Percentiles rank a stretch among this genome's conserved stretches.
These are phyloP conservation scores for Mesodorylaimus sp. DNA, from an alignment of 2,888 invertebrate genomes.

Conservation along the genomic window DNA sequence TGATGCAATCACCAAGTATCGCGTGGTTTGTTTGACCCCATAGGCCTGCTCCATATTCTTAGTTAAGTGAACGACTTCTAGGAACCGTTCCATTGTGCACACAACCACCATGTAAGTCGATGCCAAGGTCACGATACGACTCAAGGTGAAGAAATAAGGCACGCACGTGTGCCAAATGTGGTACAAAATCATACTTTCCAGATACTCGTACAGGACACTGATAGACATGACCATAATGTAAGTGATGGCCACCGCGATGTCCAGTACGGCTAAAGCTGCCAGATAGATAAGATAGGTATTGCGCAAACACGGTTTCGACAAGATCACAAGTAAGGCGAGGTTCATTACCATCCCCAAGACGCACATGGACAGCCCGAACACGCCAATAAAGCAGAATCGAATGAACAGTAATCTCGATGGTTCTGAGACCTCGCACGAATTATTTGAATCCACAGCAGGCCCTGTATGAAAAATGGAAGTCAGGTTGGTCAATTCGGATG, in stretches of 20 bases:
- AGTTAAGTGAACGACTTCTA: not conserved
- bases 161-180: not conserved
- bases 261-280: slow-evolving; percentile 4
- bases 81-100: slow-evolving; percentile 1
- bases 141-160: not conserved
- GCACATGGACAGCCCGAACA: too few relatives aligned
- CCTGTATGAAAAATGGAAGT: too few relatives aligned
- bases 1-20: not conserved
- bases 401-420: too few relatives aligned
- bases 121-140: not conserved
- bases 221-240: slow-evolving; percentile 2
- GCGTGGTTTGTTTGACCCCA: not conserved
- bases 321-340: too few relatives aligned
- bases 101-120: slow-evolving; percentile 3
- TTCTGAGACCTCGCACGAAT: too few relatives aligned
- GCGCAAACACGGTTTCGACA: too few relatives aligned
- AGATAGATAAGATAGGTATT: not conserved
- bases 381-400: too few relatives aligned
- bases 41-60: not conserved
- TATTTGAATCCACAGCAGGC: too few relatives aligned
- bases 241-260: not conserved
- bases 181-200: not conserved
- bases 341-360: too few relatives aligned
- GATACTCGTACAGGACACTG: not conserved
- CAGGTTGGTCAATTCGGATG: too few relatives aligned